Evolutionary conservation across 1,140 invertebrate species (phyloP).

Genomic region (Ostrea edulis): DNA sequence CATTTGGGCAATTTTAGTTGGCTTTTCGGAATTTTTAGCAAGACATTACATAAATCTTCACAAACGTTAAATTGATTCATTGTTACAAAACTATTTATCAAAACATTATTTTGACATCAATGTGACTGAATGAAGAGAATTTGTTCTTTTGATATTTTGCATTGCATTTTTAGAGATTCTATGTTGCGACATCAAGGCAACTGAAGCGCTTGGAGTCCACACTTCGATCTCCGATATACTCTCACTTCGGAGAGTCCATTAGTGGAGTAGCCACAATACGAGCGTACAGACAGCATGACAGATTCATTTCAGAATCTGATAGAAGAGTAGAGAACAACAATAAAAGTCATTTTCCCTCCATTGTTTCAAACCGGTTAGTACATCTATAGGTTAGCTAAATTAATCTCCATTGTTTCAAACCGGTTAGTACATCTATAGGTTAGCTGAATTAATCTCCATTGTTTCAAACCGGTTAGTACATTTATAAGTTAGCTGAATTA

Average conservation of each 20-base stretch:
- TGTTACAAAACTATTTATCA: too few species aligned
- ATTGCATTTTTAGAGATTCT: conserved; percentile 88
- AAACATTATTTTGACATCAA: too few species aligned
- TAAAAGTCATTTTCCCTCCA: conserved; percentile 79
- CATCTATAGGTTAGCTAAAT: conserved; percentile 56
- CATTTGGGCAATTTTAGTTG: too few species aligned
- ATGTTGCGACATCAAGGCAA: conserved; percentile 95
- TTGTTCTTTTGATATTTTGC: neutral
- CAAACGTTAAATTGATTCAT: too few species aligned
- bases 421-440: conserved; percentile 72
- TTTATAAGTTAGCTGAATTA: neutral
- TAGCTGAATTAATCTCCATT: conserved; percentile 55
- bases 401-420: conserved; percentile 70
- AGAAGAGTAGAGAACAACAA: conserved; percentile 82
- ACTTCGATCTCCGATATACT: conserved; percentile 98
- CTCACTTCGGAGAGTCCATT: conserved; percentile 95
- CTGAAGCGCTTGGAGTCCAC: conserved; percentile 97
- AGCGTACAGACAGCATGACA: conserved; percentile 76
- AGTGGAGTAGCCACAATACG: conserved; percentile 76
- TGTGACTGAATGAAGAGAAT: too few species aligned
- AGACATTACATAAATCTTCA: too few species aligned
- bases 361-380: conserved; percentile 74
- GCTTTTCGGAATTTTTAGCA: too few species aligned
- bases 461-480: conserved; percentile 76
- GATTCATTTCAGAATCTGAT: conserved; percentile 82